These are phyloP conservation scores for Alentia gelatinosa DNA, from an alignment of 2,888 invertebrate species.

Conservation along the genomic window DNA sequence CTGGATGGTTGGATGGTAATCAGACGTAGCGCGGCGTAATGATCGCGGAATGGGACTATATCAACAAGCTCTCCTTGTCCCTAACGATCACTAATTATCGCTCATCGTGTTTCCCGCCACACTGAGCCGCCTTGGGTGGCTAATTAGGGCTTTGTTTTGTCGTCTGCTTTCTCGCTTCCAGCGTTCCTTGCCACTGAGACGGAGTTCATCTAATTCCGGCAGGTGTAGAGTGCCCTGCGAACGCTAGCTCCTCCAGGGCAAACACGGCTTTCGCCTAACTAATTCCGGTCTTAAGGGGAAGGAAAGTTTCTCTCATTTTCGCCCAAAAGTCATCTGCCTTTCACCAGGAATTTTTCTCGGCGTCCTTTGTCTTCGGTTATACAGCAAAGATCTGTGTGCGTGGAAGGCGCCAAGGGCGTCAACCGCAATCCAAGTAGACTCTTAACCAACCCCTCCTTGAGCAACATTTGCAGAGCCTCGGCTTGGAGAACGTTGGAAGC, in stretches of 20 bases:
- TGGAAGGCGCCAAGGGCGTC: too few relatives aligned
- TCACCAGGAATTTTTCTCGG: not conserved
- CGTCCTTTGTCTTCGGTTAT: not conserved
- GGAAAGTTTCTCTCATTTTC: not conserved
- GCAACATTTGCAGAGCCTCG: not conserved
- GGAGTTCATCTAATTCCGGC: too few relatives aligned
- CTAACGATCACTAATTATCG: slow-evolving; percentile 50
- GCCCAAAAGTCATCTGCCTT: not conserved
- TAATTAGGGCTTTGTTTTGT: slow-evolving; percentile 49
- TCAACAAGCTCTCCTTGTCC: slow-evolving; percentile 46
- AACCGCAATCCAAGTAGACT: not conserved
- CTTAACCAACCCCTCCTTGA: too few relatives aligned
- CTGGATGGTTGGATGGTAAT: not conserved
- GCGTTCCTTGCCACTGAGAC: not conserved
- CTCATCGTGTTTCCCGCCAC: slow-evolving; percentile 39
- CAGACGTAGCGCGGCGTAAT: slow-evolving; percentile 2
- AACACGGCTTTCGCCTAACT: not conserved
- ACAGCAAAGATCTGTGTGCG: too few relatives aligned
- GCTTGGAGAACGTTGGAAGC: not conserved
- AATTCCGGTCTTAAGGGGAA: not conserved
- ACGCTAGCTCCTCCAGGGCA: not conserved
- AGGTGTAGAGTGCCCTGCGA: not conserved
- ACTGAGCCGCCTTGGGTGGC: slow-evolving; percentile 27
- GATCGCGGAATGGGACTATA: slow-evolving; percentile 37
- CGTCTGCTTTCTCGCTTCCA: not conserved